phyloP scores from a whole-genome alignment of 2,888 invertebrate genomes.

The Eupelmus urozonus region DNA sequence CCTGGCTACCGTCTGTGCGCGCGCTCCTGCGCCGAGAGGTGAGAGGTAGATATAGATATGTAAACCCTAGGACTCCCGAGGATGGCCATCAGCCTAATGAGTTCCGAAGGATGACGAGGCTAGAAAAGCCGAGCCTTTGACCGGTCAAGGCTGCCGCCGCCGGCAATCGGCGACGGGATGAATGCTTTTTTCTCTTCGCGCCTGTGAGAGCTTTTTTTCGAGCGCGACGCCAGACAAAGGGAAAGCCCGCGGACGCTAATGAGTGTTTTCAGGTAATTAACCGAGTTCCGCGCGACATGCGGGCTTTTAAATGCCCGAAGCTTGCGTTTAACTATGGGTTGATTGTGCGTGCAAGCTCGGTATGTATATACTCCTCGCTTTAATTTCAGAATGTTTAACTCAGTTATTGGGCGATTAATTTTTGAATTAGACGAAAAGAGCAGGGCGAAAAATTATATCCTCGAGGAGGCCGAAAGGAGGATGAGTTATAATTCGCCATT shows the following conservation, averaged over 20 bases:
- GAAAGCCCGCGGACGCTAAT: neutral
- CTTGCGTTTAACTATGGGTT: too few species aligned
- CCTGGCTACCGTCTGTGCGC: slow-evolving; percentile 31
- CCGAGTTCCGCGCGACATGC: neutral
- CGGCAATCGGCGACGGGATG: slow-evolving; percentile 10
- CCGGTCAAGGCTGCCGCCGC: slow-evolving; percentile 58
- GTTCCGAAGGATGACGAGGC: slow-evolving; percentile 64
- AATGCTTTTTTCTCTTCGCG: neutral
- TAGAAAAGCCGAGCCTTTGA: slow-evolving; percentile 56
- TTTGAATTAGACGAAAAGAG: too few species aligned
- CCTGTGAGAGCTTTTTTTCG: neutral
- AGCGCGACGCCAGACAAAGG: slow-evolving; percentile 3
- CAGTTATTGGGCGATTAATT: too few species aligned
- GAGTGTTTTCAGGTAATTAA: neutral
- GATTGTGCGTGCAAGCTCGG: too few species aligned
- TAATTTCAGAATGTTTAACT: too few species aligned
- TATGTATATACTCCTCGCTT: too few species aligned
- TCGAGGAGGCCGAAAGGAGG: too few species aligned
- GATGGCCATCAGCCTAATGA: slow-evolving; percentile 70
- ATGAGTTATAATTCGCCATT: neutral
- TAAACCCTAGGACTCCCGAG: too few species aligned
- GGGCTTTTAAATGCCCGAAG: too few species aligned
- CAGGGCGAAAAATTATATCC: too few species aligned
- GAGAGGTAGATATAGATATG: slow-evolving; percentile 60
- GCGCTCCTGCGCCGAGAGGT: slow-evolving; percentile 9